Percentiles rank a stretch among this genome's conserved stretches.
phyloP scores from a whole-genome alignment of 2,888 invertebrate species.

The Alviniconcha strummeri region DNA sequence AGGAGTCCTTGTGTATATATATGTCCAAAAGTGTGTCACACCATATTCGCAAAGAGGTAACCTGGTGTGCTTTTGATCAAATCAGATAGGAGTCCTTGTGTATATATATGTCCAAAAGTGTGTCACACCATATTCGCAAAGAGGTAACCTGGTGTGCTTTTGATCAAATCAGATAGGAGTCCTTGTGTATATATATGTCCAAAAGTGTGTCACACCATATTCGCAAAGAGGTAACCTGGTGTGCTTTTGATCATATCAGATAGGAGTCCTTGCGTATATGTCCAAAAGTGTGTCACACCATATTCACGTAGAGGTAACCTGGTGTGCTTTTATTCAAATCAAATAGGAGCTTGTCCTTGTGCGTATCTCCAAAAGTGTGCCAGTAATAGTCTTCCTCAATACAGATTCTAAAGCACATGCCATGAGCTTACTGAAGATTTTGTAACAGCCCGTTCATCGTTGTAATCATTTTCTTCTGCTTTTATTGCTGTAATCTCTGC shows the following conservation, averaged over 20 bases:
- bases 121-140: conserved; percentile 87
- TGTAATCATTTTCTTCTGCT: no score
- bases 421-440: no score
- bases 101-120: no score
- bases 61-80: neutral
- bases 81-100: neutral
- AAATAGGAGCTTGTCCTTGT: neutral
- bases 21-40: conserved; percentile 70
- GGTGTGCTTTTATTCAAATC: neutral
- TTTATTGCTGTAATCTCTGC: no score
- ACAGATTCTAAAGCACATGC: no score
- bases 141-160: conserved; percentile 76
- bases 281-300: conserved; percentile 75
- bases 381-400: no score
- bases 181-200: no score
- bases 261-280: neutral
- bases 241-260: neutral
- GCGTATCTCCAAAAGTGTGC: no score
- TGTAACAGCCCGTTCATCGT: no score
- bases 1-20: neutral
- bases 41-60: conserved; percentile 90
- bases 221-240: conserved; percentile 84
- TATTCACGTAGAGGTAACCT: conserved; percentile 88
- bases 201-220: conserved; percentile 79
- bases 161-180: neutral